These are phyloP conservation scores for Poeciliopsis occidentalis DNA, from an alignment of 2,113 vertebrate genomes.

Conservation along the genomic window DNA sequence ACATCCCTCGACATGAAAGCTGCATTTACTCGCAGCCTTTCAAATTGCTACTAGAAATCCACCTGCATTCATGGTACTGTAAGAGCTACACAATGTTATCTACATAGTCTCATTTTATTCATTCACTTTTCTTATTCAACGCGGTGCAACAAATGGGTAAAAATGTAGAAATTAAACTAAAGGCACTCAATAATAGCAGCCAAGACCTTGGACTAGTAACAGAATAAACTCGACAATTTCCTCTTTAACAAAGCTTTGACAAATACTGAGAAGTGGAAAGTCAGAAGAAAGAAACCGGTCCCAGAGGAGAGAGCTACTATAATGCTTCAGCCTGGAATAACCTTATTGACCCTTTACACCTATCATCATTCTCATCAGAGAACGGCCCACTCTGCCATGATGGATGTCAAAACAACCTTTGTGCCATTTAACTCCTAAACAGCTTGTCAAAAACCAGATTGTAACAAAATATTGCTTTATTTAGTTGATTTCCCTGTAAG, in stretches of 20 bases:
- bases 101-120: neutral
- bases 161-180: neutral
- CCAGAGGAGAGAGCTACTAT: neutral
- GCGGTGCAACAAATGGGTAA: neutral
- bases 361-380: too few relatives aligned
- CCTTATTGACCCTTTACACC: neutral
- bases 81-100: neutral
- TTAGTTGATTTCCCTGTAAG: too few relatives aligned
- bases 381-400: too few relatives aligned
- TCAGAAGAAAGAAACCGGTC: neutral
- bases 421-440: too few relatives aligned
- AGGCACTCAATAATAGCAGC: neutral
- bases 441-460: too few relatives aligned
- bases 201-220: neutral
- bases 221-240: neutral
- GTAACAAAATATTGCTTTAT: too few relatives aligned
- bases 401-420: too few relatives aligned
- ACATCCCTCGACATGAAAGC: neutral
- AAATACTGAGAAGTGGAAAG: neutral
- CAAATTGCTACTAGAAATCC: neutral
- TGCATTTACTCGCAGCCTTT: constrained; percentile 4
- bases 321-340: neutral
- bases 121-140: too few relatives aligned
- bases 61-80: neutral
- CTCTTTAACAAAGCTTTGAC: neutral